Evolutionary conservation across 37 sponge, comb jelly and placozoan species (phyloP).

Genomic region (Chondrilla cf. caribensis): DNA sequence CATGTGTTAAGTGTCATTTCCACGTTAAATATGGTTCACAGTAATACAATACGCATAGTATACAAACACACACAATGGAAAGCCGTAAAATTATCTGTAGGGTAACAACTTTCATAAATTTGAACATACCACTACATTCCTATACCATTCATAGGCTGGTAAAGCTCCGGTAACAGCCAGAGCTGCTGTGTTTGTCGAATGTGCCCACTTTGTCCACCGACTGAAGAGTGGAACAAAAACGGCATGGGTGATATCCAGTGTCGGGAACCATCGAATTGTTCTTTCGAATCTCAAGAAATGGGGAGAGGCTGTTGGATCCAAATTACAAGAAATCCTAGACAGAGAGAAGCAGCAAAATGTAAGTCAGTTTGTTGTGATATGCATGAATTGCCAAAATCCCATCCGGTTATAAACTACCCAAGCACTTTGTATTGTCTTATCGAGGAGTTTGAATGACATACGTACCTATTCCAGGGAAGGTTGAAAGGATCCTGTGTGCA

Average conservation of each 20-base stretch:
- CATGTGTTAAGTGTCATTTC: background rate
- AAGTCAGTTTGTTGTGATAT: too few relatives aligned
- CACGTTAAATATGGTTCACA: background rate
- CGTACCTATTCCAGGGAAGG: too few relatives aligned
- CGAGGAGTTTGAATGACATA: too few relatives aligned
- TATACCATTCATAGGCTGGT: slow-evolving; percentile 26
- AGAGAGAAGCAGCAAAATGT: slow-evolving; percentile 10
- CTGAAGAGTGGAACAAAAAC: slow-evolving; percentile 13
- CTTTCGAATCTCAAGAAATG: slow-evolving; percentile 39
- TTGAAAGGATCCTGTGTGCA: too few relatives aligned
- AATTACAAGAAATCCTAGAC: slow-evolving; percentile 29
- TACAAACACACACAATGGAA: background rate
- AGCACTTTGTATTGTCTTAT: too few relatives aligned
- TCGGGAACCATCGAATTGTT: background rate
- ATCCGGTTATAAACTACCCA: too few relatives aligned
- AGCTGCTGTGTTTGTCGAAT: slow-evolving; percentile 66
- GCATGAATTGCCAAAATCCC: too few relatives aligned
- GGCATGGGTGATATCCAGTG: slow-evolving; percentile 37
- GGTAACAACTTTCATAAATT: too few relatives aligned
- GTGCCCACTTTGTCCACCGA: slow-evolving; percentile 56
- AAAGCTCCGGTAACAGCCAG: slow-evolving; percentile 38
- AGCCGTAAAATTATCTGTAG: too few relatives aligned
- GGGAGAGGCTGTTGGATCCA: slow-evolving; percentile 57
- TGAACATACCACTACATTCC: background rate
- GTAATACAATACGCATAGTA: background rate